Evolutionary conservation across 1,140 invertebrate species (phyloP).

Genomic region (Drosophila tropicalis): DNA sequence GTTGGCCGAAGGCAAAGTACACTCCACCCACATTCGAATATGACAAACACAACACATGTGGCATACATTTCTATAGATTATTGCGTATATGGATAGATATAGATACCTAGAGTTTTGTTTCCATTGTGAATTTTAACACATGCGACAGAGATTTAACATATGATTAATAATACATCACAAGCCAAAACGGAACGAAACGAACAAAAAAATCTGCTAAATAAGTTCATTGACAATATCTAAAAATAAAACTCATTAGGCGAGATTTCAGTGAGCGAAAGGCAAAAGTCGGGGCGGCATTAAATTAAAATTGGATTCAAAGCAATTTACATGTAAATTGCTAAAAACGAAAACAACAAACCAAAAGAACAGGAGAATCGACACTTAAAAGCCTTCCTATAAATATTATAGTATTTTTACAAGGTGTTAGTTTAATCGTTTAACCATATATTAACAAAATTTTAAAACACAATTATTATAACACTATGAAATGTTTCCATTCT

Average conservation of each 20-base stretch:
- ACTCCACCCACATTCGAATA: slow-evolving; percentile 7
- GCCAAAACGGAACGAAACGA: neutral
- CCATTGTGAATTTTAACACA: slow-evolving; percentile 63
- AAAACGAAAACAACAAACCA: slow-evolving; percentile 3
- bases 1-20: slow-evolving; percentile 38
- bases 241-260: slow-evolving; percentile 65
- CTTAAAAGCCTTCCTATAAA: neutral
- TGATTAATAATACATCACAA: slow-evolving; percentile 65
- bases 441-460: too few species aligned
- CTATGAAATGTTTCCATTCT: too few species aligned
- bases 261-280: slow-evolving; percentile 44
- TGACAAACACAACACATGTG: slow-evolving; percentile 7
- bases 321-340: slow-evolving; percentile 46
- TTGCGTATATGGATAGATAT: neutral
- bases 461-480: too few species aligned
- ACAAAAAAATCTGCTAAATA: slow-evolving; percentile 38
- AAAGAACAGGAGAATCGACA: neutral
- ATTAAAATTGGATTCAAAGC: slow-evolving; percentile 45
- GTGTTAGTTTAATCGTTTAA: too few species aligned
- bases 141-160: slow-evolving; percentile 63
- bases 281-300: slow-evolving; percentile 21
- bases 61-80: slow-evolving; percentile 18
- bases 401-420: too few species aligned
- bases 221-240: slow-evolving; percentile 54
- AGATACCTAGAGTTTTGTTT: neutral